Conservation (phyloP, 2,113 vertebrate genomes). For the Bubo scandiacus region DNA sequence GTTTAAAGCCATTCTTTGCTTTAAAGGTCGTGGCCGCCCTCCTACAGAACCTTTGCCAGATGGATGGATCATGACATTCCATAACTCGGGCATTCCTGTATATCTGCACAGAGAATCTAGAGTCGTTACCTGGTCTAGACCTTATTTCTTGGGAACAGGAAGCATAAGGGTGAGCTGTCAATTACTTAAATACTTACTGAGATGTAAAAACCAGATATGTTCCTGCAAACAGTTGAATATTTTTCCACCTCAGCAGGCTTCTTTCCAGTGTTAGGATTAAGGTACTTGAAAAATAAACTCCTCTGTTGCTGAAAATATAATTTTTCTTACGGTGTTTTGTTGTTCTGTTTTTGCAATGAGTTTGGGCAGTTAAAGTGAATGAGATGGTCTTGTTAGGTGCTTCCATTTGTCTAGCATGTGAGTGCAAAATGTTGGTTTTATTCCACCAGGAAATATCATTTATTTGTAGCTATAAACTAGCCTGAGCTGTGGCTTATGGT, state of each 20-base stretch:
- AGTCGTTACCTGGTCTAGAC: slow-evolving; percentile 98
- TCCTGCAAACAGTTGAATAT: not conserved
- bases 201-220: not conserved
- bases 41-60: slow-evolving; percentile 97
- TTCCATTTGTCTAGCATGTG: not conserved
- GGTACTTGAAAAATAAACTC: not conserved
- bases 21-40: slow-evolving; percentile 92
- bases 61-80: slow-evolving; percentile 99
- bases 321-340: not conserved
- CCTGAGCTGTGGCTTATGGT: not conserved
- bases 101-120: slow-evolving; percentile 98
- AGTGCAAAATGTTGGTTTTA: not conserved
- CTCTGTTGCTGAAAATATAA: not conserved
- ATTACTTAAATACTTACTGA: not conserved
- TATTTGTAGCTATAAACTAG: not conserved
- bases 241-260: not conserved
- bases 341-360: not conserved
- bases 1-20: slow-evolving; percentile 23
- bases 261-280: not conserved
- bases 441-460: not conserved
- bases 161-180: slow-evolving; percentile 90
- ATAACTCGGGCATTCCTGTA: slow-evolving; percentile 98
- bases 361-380: not conserved
- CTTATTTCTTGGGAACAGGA: slow-evolving; percentile 97
- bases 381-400: not conserved